phyloP scores from a whole-genome alignment of 2,113 vertebrate species.

The Tyto alba region DNA sequence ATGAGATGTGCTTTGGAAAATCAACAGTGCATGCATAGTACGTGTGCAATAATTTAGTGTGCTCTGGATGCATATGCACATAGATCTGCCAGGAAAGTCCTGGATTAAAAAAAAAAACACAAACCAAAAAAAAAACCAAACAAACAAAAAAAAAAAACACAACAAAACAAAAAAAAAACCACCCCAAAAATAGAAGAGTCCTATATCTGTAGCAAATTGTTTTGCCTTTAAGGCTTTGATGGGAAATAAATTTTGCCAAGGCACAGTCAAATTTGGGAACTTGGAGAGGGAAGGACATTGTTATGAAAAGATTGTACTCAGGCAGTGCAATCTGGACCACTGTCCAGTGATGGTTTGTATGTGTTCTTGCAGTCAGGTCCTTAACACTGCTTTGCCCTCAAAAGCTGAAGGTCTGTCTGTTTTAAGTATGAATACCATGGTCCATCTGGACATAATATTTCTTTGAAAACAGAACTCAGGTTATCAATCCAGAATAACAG shows the following conservation, averaged over 20 bases:
- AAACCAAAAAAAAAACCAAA: too few species aligned
- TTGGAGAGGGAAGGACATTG: not conserved
- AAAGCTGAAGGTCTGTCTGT: not conserved
- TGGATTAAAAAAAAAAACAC: not conserved
- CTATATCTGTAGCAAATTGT: not conserved
- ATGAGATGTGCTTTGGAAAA: slow-evolving; percentile 46
- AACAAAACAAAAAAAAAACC: too few species aligned
- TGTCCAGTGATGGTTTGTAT: not conserved
- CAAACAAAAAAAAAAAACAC: too few species aligned
- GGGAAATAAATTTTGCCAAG: not conserved
- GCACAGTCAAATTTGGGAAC: not conserved
- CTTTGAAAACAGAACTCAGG: not conserved
- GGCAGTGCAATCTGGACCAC: not conserved
- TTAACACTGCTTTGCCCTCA: not conserved
- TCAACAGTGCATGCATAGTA: not conserved
- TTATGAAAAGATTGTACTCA: not conserved
- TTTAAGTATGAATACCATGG: not conserved
- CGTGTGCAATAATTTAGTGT: slow-evolving; percentile 33
- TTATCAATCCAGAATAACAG: not conserved
- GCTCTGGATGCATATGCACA: not conserved
- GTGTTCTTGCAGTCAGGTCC: not conserved
- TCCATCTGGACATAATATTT: not conserved
- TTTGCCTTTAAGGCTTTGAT: not conserved
- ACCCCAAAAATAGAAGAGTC: not conserved
- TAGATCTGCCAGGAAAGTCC: slow-evolving; percentile 28